These are phyloP conservation scores for Cyprinella venusta DNA, from an alignment of 2,797 vertebrate genomes.

Conservation along the genomic window DNA sequence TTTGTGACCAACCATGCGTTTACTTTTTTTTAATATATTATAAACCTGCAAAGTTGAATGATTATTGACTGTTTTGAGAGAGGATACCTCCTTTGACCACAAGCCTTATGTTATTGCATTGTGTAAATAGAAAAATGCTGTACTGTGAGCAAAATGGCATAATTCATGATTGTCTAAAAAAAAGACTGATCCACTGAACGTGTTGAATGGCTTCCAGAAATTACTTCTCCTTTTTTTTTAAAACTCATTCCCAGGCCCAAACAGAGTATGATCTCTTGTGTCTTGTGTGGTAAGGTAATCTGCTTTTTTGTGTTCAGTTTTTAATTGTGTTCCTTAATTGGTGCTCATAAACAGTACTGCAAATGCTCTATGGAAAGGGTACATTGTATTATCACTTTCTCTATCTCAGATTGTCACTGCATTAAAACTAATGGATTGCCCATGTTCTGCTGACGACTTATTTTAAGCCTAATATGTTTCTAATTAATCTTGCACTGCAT, in stretches of 20 bases:
- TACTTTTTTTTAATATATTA: neutral
- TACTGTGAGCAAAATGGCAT: conserved; percentile 20
- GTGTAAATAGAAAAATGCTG: conserved; percentile 37
- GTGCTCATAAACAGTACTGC: conserved; percentile 18
- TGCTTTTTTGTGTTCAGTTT: neutral
- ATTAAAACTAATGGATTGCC: conserved; percentile 6
- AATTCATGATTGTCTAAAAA: neutral
- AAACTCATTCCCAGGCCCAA: conserved; percentile 6
- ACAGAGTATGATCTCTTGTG: neutral
- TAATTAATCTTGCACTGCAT: conserved; percentile 37
- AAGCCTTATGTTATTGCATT: conserved; percentile 42
- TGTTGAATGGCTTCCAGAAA: conserved; percentile 16
- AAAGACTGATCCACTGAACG: neutral
- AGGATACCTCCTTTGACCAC: neutral
- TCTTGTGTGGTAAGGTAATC: neutral
- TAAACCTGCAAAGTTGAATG: conserved; percentile 7
- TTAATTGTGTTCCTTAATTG: conserved; percentile 16
- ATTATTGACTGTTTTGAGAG: conserved; percentile 10
- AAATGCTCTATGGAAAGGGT: conserved; percentile 26
- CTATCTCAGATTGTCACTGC: conserved; percentile 20
- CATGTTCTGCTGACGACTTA: conserved; percentile 25
- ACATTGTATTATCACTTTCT: conserved; percentile 21
- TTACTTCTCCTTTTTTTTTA: conserved; percentile 7
- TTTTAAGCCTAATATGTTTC: conserved; percentile 39
- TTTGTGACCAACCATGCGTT: neutral